Evolutionary conservation across 2,113 vertebrate species (phyloP).

Genomic region (Podarcis raffonei): DNA sequence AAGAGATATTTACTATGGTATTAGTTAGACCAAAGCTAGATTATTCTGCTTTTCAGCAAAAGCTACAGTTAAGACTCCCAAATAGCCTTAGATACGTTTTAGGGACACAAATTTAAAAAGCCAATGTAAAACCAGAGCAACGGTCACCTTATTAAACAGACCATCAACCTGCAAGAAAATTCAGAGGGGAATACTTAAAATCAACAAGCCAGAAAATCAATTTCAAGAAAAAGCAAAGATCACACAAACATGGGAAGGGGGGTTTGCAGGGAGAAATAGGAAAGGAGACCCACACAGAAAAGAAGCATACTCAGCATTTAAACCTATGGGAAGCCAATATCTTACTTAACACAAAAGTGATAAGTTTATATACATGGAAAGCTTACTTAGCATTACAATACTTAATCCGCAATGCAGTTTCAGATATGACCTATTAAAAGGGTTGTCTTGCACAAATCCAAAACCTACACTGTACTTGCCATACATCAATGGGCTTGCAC

Average conservation of each 20-base stretch:
- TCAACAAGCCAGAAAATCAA: conserved; percentile 24
- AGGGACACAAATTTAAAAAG: conserved; percentile 66
- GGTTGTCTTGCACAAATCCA: not conserved
- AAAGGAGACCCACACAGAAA: not conserved
- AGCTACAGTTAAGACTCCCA: conserved; percentile 78
- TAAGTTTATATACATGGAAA: not conserved
- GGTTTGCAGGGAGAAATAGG: too few relatives aligned
- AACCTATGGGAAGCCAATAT: not conserved
- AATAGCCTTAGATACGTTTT: conserved; percentile 70
- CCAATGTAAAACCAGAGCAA: conserved; percentile 82
- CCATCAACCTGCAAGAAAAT: conserved; percentile 90
- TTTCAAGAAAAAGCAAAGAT: conserved; percentile 17
- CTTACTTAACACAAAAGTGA: not conserved
- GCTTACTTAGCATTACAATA: not conserved
- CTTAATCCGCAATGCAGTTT: not conserved
- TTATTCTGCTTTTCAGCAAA: conserved; percentile 60
- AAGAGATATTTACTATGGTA: conserved; percentile 57
- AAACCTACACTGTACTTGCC: not conserved
- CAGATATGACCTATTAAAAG: not conserved
- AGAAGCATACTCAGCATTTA: not conserved
- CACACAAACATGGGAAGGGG: not conserved
- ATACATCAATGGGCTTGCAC: not conserved
- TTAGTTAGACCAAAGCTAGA: conserved; percentile 67
- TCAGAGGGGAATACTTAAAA: conserved; percentile 75
- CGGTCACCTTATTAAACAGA: conserved; percentile 84